Percentiles rank a stretch among this genome's conserved stretches.
Evolutionary conservation across 2,888 invertebrate genomes (phyloP).

Genomic region (Abrostola triplasia): DNA sequence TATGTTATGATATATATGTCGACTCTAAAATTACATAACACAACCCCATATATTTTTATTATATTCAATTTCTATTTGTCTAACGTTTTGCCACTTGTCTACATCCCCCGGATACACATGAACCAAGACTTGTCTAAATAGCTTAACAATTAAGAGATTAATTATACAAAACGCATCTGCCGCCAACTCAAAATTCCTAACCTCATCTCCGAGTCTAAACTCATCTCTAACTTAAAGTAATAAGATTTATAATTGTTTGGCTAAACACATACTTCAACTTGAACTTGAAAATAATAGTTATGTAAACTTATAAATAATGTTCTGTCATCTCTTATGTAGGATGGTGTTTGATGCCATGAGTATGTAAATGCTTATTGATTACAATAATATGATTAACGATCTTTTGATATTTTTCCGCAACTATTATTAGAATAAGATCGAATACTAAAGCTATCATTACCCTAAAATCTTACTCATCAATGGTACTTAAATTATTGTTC

Average conservation of each 20-base stretch:
- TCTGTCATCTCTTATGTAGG: conserved; percentile 42
- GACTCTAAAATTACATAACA: too few species aligned
- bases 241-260: conserved; percentile 26
- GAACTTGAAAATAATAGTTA: conserved; percentile 60
- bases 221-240: background rate
- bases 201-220: conserved; percentile 10
- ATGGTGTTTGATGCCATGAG: conserved; percentile 12
- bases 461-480: too few species aligned
- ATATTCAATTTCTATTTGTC: too few species aligned
- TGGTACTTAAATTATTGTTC: too few species aligned
- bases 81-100: too few species aligned
- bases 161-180: conserved; percentile 44
- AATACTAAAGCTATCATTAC: too few species aligned
- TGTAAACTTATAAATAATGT: conserved; percentile 51
- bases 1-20: too few species aligned
- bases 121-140: conserved; percentile 27
- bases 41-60: too few species aligned
- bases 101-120: conserved; percentile 25
- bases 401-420: background rate
- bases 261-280: conserved; percentile 53
- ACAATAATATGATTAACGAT: background rate
- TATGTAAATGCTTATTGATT: conserved; percentile 6
- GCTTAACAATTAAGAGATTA: conserved; percentile 46
- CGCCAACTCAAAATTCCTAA: conserved; percentile 54
- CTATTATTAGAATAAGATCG: background rate